Evolutionary conservation across 2,888 invertebrate species (phyloP).

Genomic region (Clunio marinus): DNA sequence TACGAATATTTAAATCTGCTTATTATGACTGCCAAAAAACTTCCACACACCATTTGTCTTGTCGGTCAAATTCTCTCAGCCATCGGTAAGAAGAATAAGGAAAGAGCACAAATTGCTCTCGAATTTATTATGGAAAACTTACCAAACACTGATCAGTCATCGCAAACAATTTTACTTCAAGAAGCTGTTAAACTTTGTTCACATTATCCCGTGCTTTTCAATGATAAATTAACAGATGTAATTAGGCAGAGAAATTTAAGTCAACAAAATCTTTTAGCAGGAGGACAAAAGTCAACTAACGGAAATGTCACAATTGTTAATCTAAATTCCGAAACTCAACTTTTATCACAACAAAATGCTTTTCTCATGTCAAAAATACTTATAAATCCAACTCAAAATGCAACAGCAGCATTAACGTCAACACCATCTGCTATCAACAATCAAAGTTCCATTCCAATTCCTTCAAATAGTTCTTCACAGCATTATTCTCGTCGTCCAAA

Average conservation of each 20-base stretch:
- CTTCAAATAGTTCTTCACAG: neutral
- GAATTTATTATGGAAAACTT: constrained; percentile 76
- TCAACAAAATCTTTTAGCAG: too few relatives aligned
- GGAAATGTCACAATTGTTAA: constrained; percentile 68
- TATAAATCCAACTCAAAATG: too few relatives aligned
- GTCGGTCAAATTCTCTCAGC: constrained; percentile 68
- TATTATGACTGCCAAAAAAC: constrained; percentile 62
- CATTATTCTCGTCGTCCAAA: constrained; percentile 57
- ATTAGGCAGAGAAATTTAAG: constrained; percentile 60
- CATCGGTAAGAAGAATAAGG: constrained; percentile 67
- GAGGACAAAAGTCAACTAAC: neutral
- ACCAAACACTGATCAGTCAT: constrained; percentile 62
- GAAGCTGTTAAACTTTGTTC: constrained; percentile 78
- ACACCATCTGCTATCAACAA: constrained; percentile 33
- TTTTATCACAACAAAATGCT: constrained; percentile 39
- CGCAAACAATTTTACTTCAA: constrained; percentile 69
- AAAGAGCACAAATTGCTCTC: constrained; percentile 73
- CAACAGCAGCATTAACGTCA: constrained; percentile 37
- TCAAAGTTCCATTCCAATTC: constrained; percentile 23
- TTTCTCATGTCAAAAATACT: neutral
- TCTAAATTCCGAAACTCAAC: constrained; percentile 56
- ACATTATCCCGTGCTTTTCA: constrained; percentile 74
- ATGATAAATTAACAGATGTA: constrained; percentile 71
- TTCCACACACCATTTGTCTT: constrained; percentile 62
- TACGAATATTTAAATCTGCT: constrained; percentile 67